These are phyloP conservation scores for Cygnus buccinator DNA, from an alignment of 2,113 vertebrate species.

Conservation along the genomic window DNA sequence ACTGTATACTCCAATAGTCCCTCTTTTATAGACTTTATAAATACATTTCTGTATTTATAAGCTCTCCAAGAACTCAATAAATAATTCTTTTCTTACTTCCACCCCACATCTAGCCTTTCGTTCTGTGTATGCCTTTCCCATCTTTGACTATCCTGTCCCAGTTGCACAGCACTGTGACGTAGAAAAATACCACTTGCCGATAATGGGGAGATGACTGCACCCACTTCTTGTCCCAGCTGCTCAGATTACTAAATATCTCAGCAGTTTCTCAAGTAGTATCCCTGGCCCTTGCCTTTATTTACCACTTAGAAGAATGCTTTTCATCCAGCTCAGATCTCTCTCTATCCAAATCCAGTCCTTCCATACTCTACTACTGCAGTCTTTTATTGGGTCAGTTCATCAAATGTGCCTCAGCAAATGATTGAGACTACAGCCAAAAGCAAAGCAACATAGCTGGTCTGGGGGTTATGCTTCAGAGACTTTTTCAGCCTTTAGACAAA, in stretches of 20 bases:
- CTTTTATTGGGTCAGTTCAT: neutral
- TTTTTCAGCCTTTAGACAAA: neutral
- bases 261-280: neutral
- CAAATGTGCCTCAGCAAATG: neutral
- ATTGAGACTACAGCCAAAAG: neutral
- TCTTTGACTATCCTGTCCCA: neutral
- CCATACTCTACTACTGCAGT: too few relatives aligned
- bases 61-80: neutral
- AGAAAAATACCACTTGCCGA: neutral
- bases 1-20: neutral
- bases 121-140: accelerated
- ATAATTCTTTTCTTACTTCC: neutral
- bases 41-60: neutral
- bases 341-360: neutral
- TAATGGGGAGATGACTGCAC: neutral
- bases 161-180: neutral
- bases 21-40: neutral
- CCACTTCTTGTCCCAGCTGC: neutral
- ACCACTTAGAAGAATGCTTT: neutral
- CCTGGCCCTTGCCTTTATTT: neutral
- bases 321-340: neutral
- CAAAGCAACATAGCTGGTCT: neutral
- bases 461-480: neutral
- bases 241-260: neutral
- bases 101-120: neutral